Conservation (phyloP, 2,113 vertebrate species). For the Microtus montanus region DNA sequence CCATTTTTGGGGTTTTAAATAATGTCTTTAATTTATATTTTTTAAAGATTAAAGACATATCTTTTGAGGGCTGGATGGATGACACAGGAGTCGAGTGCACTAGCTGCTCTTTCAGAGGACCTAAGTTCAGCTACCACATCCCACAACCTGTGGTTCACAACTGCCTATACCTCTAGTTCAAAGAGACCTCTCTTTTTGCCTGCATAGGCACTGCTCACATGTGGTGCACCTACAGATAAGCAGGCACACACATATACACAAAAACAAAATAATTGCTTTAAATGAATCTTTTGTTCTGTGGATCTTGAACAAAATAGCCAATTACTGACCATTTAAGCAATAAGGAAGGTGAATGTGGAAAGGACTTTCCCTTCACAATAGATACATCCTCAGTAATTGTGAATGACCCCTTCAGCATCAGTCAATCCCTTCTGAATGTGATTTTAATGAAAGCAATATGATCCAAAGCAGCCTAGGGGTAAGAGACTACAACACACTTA, state of each 20-base stretch:
- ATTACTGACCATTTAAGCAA: not conserved
- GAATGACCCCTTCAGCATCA: not conserved
- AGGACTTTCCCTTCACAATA: not conserved
- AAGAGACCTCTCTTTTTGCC: not conserved
- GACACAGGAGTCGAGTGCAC: not conserved
- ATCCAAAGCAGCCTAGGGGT: not conserved
- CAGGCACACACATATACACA: not conserved
- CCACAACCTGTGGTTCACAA: not conserved
- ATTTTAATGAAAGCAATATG: not conserved
- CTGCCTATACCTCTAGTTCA: not conserved
- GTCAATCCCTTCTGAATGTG: not conserved
- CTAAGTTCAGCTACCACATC: not conserved
- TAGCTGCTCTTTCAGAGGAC: not conserved
- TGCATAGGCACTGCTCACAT: not conserved
- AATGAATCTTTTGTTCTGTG: not conserved
- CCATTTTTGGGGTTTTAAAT: not conserved
- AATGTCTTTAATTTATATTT: not conserved
- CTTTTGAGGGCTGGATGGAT: not conserved
- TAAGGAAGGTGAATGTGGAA: not conserved
- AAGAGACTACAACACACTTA: not conserved
- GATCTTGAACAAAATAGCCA: not conserved
- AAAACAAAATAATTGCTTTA: not conserved
- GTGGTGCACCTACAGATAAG: not conserved
- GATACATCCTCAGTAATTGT: not conserved
- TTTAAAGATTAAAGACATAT: not conserved